These are phyloP conservation scores for Mythimna pallens DNA, from an alignment of 2,888 invertebrate species.

Conservation along the genomic window DNA sequence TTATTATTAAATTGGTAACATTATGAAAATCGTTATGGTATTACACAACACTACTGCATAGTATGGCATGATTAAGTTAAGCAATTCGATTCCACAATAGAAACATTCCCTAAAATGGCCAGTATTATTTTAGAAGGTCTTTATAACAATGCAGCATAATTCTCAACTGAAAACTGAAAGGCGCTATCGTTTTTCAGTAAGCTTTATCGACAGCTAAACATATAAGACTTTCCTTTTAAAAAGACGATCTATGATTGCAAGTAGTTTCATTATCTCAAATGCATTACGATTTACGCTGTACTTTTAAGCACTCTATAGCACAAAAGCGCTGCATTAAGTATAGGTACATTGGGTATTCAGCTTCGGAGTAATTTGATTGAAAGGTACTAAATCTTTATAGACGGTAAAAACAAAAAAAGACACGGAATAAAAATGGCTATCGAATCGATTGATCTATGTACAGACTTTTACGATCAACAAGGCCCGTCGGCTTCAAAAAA, in stretches of 20 bases:
- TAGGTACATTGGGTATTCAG: conserved; percentile 17
- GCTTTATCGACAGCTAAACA: too few relatives aligned
- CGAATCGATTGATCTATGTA: conserved; percentile 15
- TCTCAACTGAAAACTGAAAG: background rate
- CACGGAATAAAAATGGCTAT: background rate
- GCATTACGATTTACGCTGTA: conserved; percentile 15
- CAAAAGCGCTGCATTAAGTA: background rate
- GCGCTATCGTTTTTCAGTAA: background rate
- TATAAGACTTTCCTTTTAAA: too few relatives aligned
- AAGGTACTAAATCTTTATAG: conserved; percentile 1
- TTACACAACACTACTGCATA: background rate
- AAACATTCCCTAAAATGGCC: background rate
- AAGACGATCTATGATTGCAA: background rate
- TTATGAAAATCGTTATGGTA: background rate
- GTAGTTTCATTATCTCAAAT: conserved; percentile 10
- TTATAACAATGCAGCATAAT: background rate
- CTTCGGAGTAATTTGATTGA: conserved; percentile 13
- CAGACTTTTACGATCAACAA: conserved; percentile 7
- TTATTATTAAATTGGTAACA: background rate
- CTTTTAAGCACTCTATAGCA: conserved; percentile 1
- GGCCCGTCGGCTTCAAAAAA: conserved; percentile 34
- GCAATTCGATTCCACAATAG: background rate
- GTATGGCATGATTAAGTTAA: background rate
- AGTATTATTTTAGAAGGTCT: background rate
- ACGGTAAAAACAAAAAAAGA: background rate